phyloP scores from a whole-genome alignment of 1,140 invertebrate genomes.

The Drosophila trapezifrons region DNA sequence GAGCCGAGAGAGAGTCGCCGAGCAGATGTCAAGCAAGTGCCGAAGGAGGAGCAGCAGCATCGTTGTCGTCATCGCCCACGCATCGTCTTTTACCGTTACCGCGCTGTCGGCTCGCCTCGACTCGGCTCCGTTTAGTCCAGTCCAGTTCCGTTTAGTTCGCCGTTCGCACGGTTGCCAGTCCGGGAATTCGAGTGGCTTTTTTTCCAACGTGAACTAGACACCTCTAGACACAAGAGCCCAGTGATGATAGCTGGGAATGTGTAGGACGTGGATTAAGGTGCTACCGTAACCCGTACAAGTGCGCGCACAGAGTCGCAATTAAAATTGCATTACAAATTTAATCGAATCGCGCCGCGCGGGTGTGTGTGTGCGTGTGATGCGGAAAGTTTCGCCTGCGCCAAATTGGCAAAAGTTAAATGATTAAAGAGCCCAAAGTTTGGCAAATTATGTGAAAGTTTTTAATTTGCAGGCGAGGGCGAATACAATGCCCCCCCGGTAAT shows the following conservation, averaged over 20 bases:
- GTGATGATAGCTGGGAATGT: slow-evolving; percentile 13
- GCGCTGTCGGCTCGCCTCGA: slow-evolving; percentile 9
- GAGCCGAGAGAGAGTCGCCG: slow-evolving; percentile 7
- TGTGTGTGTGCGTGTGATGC: slow-evolving; percentile 13
- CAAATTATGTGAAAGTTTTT: slow-evolving; percentile 53
- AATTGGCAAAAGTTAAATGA: slow-evolving; percentile 57
- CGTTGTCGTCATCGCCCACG: slow-evolving; percentile 42
- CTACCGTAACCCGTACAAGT: slow-evolving; percentile 53
- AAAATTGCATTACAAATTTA: slow-evolving; percentile 68
- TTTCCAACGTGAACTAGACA: slow-evolving; percentile 22
- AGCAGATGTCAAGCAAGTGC: slow-evolving; percentile 63
- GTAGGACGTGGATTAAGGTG: slow-evolving; percentile 56
- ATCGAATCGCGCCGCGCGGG: slow-evolving; percentile 20
- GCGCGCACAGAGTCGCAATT: slow-evolving; percentile 40
- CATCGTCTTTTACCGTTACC: slow-evolving; percentile 26
- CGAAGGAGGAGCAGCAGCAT: slow-evolving; percentile 54
- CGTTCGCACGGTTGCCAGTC: slow-evolving; percentile 18
- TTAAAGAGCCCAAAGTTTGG: slow-evolving; percentile 27
- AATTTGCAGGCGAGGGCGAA: slow-evolving; percentile 17
- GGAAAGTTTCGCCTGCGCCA: slow-evolving; percentile 37
- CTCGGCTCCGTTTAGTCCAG: slow-evolving; percentile 11
- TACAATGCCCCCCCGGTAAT: slow-evolving; percentile 26
- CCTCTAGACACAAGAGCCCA: slow-evolving; percentile 13
- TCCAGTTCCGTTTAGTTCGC: slow-evolving; percentile 37
- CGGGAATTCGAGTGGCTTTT: slow-evolving; percentile 10